Percentiles rank a stretch among this genome's conserved stretches.
Conservation (phyloP, 2,888 invertebrate species). For the Dryadula phaetusa region DNA sequence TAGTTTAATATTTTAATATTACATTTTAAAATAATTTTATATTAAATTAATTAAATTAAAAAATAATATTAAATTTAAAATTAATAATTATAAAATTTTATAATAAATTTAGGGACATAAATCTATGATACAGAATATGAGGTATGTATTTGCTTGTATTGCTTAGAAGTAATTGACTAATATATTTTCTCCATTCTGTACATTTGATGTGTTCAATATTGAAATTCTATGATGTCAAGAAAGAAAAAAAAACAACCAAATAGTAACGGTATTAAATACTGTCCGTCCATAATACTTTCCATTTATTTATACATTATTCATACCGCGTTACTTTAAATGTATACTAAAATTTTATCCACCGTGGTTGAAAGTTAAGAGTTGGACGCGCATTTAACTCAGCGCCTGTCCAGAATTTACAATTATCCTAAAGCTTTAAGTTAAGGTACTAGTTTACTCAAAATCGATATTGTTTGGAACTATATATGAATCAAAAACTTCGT, state of each 20-base stretch:
- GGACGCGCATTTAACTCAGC: slow-evolving; percentile 20
- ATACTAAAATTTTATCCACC: slow-evolving; percentile 22
- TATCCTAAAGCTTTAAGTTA: slow-evolving; percentile 8
- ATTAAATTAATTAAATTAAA: no score
- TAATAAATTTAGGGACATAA: no score
- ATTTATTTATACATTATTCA: slow-evolving; percentile 20
- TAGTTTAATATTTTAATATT: no score
- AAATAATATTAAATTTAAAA: no score
- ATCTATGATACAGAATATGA: no score
- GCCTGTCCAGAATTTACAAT: slow-evolving; percentile 12
- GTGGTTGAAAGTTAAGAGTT: slow-evolving; percentile 14
- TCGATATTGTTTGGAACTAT: background rate
- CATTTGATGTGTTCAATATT: background rate
- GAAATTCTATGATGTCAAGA: background rate
- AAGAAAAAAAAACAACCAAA: background rate
- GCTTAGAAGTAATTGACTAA: background rate
- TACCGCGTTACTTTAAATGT: slow-evolving; percentile 11
- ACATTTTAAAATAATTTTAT: no score
- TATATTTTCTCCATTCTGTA: background rate
- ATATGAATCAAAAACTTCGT: no score
- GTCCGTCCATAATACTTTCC: slow-evolving; percentile 4
- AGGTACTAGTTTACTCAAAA: background rate
- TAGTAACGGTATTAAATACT: background rate
- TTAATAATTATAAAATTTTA: no score
- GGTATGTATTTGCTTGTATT: no score